Evolutionary conservation across 2,797 vertebrate genomes (phyloP).

Genomic region (Dicrostonyx torquatus): DNA sequence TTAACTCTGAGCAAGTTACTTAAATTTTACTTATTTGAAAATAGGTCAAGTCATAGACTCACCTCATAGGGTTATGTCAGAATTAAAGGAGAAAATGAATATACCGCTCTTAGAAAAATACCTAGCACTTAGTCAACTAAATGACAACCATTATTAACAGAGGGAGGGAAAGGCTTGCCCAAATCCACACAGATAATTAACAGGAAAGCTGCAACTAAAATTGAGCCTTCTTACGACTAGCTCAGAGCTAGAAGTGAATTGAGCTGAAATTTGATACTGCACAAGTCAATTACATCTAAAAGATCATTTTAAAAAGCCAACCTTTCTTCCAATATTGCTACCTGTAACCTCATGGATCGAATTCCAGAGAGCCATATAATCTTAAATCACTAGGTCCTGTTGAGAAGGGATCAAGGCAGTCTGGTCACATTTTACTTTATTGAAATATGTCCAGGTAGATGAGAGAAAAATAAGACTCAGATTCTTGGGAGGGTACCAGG

Average conservation of each 20-base stretch:
- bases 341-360: not conserved
- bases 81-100: constrained; percentile 9
- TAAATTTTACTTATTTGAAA: not conserved
- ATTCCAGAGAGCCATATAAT: not conserved
- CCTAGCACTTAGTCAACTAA: not conserved
- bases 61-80: not conserved
- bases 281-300: constrained; percentile 20
- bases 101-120: not conserved
- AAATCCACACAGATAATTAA: constrained; percentile 35
- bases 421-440: not conserved
- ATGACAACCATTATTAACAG: not conserved
- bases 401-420: not conserved
- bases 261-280: constrained; percentile 29
- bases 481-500: not conserved
- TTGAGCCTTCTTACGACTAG: not conserved
- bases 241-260: constrained; percentile 7
- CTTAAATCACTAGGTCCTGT: not conserved
- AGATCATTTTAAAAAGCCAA: not conserved
- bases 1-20: not conserved
- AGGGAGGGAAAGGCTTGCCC: not conserved
- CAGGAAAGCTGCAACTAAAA: not conserved
- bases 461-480: not conserved
- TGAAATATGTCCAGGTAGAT: not conserved
- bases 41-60: not conserved
- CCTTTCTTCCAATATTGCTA: not conserved